Percentiles rank a stretch among this genome's conserved stretches.
Conservation (phyloP, 1,140 invertebrate genomes). For the Philopotamus ludificatus region DNA sequence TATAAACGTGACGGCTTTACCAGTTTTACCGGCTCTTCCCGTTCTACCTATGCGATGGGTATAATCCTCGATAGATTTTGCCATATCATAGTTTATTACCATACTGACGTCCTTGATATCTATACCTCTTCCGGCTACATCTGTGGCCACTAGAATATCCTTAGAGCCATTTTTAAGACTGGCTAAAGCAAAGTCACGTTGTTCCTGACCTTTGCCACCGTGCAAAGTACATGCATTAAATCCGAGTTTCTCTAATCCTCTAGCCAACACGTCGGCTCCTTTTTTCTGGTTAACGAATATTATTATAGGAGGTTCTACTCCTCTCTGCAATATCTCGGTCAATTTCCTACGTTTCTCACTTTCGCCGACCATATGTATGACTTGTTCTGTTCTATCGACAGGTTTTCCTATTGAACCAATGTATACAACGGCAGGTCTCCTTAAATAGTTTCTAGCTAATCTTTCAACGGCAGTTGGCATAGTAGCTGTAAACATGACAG, state of each 20-base stretch:
- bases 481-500: slow-evolving; percentile 99
- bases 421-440: slow-evolving; percentile 96
- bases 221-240: slow-evolving; percentile 97
- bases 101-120: slow-evolving; percentile 99
- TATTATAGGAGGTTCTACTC: slow-evolving; percentile 95
- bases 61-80: slow-evolving; percentile 98
- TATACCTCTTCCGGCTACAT: slow-evolving; percentile 99
- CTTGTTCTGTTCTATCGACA: slow-evolving; percentile 96
- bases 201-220: slow-evolving; percentile 99
- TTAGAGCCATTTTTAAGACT: slow-evolving; percentile 93
- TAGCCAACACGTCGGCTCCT: slow-evolving; percentile 96
- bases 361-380: slow-evolving; percentile 93
- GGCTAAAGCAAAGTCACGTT: slow-evolving; percentile 96
- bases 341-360: slow-evolving; percentile 90
- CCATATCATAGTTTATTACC: slow-evolving; percentile 99
- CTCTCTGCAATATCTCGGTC: slow-evolving; percentile 80
- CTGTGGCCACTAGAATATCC: slow-evolving; percentile 99
- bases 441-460: slow-evolving; percentile 89
- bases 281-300: slow-evolving; percentile 99
- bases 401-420: slow-evolving; percentile 99
- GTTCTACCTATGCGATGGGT: slow-evolving; percentile 99
- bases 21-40: slow-evolving; percentile 96
- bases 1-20: slow-evolving; percentile 93
- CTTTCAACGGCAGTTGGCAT: slow-evolving; percentile 98
- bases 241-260: slow-evolving; percentile 95